phyloP scores from a whole-genome alignment of 2,888 invertebrate species.

The Lamellibrachia satsuma region DNA sequence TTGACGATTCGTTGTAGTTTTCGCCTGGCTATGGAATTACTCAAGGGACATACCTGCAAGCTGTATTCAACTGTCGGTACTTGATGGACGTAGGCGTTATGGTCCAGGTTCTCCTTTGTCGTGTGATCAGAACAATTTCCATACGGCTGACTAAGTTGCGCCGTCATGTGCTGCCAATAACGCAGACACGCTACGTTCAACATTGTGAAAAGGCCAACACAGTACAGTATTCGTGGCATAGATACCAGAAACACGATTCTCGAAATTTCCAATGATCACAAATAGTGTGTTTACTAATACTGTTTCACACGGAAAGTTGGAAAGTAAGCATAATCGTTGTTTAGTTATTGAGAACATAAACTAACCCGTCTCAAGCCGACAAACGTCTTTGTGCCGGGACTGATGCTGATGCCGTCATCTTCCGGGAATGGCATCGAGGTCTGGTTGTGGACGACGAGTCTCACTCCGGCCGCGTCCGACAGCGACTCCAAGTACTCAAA shows the following conservation, averaged over 20 bases:
- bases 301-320: no score
- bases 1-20: neutral
- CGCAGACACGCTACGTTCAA: neutral
- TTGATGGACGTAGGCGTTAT: neutral
- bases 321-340: neutral
- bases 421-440: neutral
- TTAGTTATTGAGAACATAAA: neutral
- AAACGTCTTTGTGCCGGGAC: neutral
- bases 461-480: neutral
- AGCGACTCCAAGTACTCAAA: neutral
- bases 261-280: no score
- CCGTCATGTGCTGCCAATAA: neutral
- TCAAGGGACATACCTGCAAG: neutral
- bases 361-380: neutral
- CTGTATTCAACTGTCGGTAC: neutral
- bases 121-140: neutral
- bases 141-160: neutral
- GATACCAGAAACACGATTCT: no score
- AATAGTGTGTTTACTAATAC: no score
- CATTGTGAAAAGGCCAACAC: neutral
- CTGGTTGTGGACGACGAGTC: neutral
- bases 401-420: neutral
- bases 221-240: no score
- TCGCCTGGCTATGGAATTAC: neutral
- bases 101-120: neutral